Evolutionary conservation across 1,140 invertebrate species (phyloP), one percentile per base, ranked within the genome.

Genomic region (Drosophila suzukii): DNA sequence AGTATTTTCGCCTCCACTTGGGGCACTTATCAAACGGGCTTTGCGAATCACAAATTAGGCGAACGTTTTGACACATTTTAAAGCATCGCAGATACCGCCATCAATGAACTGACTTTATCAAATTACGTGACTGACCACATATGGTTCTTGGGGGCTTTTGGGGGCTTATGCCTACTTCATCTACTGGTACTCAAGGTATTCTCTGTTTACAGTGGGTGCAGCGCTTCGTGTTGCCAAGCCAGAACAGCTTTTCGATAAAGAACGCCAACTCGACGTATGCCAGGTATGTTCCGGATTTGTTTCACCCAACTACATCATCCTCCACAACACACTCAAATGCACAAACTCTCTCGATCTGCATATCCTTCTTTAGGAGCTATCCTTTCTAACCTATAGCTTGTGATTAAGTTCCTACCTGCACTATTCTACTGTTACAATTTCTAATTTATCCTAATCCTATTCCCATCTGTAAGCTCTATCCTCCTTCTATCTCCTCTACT

Each of bases 231-330:
- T 86, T 92, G 41, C 90, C 91, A 78, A 81, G 78, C 51, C 90
- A 92, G 68, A 91, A 91, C 67, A 88, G 88, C 65, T 91, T 92
- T 70, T 76, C 88, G 58, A 89, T 91, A 78, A 90, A 91, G 74
- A 91, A 91, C 58, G 86, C 78, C 53, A 91, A 91, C 75, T 91
- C 91, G 39, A 88, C 88, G 41, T 92, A 92, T 76, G 88, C 91
- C 79, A 92, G 91, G 91, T 92, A 91, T 90, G 90, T 89, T 46
- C 27, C 8, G 44, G 32, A 58, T 47, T 58, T n/a, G 12, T 20
- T 50, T 58, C 57, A 51, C 59, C 55, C 43, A 36, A 43, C 55
- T 17, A 53, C 39, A 63, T 44, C 55, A 61, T 20, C 44, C 39
- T 43, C 53, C 62, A 36, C 44, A 65, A 38, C 47, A 50, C 44